Evolutionary conservation across 2,113 vertebrate genomes (phyloP), one percentile per base, ranked within the genome.

Genomic region (Hipposideros armiger): DNA sequence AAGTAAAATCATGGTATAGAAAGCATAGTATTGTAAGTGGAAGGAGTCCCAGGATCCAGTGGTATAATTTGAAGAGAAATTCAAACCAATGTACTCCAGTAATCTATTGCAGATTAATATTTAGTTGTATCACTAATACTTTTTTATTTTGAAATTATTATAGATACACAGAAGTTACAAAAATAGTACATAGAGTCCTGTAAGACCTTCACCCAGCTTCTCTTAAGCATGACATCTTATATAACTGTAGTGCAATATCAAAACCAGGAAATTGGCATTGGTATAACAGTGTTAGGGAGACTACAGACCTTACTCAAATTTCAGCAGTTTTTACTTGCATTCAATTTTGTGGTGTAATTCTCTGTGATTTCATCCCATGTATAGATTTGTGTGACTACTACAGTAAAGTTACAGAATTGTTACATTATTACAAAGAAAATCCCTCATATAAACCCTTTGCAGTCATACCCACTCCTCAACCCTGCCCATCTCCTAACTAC

Each of bases 141-240:
- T 16, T n/a, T 73, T 73, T 58, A 69, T 81, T 90, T 90, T 90
- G 50, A 90, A 58, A 47, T 81, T 67, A n/a, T 90, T 80, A 14
- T n/a, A 62, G 11, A 40, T 64, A 30, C 67, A 83, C 16, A 92
- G 42, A 83, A 73, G 13, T 74, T 80, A 8, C 19, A 56, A 40
- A 62, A 50, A 52, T 78, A 67, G 17, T 90, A 54, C 74, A 10
- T 50, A 47, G 32, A 52, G 11, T 83, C n/a, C n/a, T 22, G 10
- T 52, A 64, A 83, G 52, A 22, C 67, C 11, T 83, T 83, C 7
- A 64, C n/a, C 54, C 24, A 52, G 42, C 45, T 83, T 83, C 16
- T 62, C 67, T 62, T 83, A 64, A 50, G 42, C 19, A 8, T 83
- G 15, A 84, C 32, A 28, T 26, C 40, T 91, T 36, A 28, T 50